Percentiles rank a stretch among this genome's conserved stretches.
phyloP scores from a whole-genome alignment of 2,113 vertebrate species.

The Puma concolor region DNA sequence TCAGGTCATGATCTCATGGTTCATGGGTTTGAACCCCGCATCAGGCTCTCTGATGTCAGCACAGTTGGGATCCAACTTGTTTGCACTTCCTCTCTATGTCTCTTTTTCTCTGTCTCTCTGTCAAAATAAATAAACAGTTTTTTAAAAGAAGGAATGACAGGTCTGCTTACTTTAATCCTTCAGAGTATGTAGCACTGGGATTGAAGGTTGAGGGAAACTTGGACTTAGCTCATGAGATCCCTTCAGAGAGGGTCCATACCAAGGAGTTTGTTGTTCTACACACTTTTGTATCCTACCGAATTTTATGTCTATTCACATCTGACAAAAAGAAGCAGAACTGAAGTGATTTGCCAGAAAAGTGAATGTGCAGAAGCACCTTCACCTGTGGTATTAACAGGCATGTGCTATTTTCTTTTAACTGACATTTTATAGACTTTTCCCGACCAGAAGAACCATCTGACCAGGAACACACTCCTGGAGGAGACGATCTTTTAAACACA shows the following conservation, averaged over 20 bases:
- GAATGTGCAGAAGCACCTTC: neutral
- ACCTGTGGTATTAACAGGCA: neutral
- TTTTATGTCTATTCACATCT: neutral
- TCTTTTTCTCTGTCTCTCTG: too few species aligned
- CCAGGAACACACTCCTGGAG: neutral
- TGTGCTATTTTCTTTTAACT: neutral
- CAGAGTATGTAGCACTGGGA: neutral
- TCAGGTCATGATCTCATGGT: too few species aligned
- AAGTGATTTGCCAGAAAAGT: neutral
- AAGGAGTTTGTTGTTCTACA: neutral
- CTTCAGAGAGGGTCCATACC: neutral
- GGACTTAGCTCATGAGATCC: too few species aligned
- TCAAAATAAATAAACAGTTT: too few species aligned
- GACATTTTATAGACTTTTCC: neutral
- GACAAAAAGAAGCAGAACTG: neutral
- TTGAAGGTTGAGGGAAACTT: neutral
- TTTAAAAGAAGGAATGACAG: too few species aligned
- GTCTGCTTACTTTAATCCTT: neutral
- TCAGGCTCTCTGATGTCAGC: too few species aligned
- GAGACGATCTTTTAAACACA: neutral
- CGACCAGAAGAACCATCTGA: neutral
- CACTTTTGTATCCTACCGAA: fast-evolving
- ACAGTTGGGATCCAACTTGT: too few species aligned
- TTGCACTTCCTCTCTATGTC: too few species aligned
- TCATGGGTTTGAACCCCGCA: too few species aligned